Conservation (phyloP, 2,888 invertebrate genomes). For the Stenoptilia bipunctidactyla region DNA sequence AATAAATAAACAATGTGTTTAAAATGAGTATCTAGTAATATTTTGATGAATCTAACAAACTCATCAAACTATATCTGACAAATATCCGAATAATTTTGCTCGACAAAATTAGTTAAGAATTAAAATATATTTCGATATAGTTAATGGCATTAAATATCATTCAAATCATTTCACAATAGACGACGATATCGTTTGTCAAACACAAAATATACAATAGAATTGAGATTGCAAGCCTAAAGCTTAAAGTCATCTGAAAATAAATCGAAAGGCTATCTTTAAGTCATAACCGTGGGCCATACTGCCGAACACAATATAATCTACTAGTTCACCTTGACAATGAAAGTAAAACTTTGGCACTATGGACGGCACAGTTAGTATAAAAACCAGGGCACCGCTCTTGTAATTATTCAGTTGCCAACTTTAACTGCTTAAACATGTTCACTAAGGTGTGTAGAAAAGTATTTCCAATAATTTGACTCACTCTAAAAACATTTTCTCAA, state of each 20-base stretch:
- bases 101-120: too few species aligned
- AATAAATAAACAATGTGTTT: too few species aligned
- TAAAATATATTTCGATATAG: too few species aligned
- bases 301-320: conserved; percentile 22
- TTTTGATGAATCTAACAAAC: too few species aligned
- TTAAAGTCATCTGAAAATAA: conserved; percentile 16
- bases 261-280: conserved; percentile 64
- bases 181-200: too few species aligned
- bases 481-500: too few species aligned
- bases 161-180: too few species aligned
- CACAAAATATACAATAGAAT: conserved; percentile 2
- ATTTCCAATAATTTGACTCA: too few species aligned
- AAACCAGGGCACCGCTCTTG: conserved; percentile 52
- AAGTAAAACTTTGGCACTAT: conserved; percentile 49
- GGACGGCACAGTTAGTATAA: conserved; percentile 47
- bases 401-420: conserved; percentile 68
- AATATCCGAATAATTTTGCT: too few species aligned
- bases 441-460: conserved; percentile 60
- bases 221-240: conserved; percentile 15
- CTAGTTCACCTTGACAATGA: conserved; percentile 64
- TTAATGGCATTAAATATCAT: too few species aligned
- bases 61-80: too few species aligned
- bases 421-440: conserved; percentile 63
- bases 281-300: conserved; percentile 39
- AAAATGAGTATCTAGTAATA: too few species aligned